Base-by-base conservation (phyloP, 1,140 invertebrate species). In the Drosophila melanica region DNA sequence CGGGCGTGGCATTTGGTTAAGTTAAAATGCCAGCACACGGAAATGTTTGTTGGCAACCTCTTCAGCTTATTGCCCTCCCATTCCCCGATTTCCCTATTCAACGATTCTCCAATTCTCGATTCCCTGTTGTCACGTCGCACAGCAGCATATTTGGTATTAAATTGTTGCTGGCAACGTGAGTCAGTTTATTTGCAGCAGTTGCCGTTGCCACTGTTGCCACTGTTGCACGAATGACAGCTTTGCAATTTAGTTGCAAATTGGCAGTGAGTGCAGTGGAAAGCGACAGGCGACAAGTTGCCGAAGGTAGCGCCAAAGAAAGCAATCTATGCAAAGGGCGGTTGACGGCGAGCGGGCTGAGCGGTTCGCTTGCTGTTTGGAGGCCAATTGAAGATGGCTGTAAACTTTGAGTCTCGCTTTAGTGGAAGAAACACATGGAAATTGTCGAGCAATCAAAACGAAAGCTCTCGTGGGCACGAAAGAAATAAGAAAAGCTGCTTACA, bases 211-310 rank as follows among this genome's bases (percentile, higher is more conserved):
- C 16, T 55, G 16, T 66, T 47, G 68, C 41, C 54, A 27, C 16
- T 53, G 48, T 57, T 65, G 62, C 67, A 63, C 66, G 60, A 65
- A 59, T 69, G 84, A 86, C 79, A 87, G 68, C 77, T 62, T 69
- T 75, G 81, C 70, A 81, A 79, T 87, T 81, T 82, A 78, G 75
- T 76, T 81, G 82, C 70, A 81, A 86, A 87, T 78, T 78, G 81
- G 71, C 54, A 81, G 64, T 68, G 78, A 86, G 70, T 87, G 81
- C 58, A 77, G 81, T 57, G 77, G 65, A 79, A 70, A 66, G 65
- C 58, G 67, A 64, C 66, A 71, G 80, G 67, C 76, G 81, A 75
- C 81, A 86, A 85, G 62, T 86, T 81, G 74, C 58, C 50, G 59
- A 71, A 74, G 81, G 76, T 66, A 69, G 45, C 45, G 42, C 44